Conservation (phyloP, 2,113 vertebrate genomes). For the Macrotus californicus region DNA sequence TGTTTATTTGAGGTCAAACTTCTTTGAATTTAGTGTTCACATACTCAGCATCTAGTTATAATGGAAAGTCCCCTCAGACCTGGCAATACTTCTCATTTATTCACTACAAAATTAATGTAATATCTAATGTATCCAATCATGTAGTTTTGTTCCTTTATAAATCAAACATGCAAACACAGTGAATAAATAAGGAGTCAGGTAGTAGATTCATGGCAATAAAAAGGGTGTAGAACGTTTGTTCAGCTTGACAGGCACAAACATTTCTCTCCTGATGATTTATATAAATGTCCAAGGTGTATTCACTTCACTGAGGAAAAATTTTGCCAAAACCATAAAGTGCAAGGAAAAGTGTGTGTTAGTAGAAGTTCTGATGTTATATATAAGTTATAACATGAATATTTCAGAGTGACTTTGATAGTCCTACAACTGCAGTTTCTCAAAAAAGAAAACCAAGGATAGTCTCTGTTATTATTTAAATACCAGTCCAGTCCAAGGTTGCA, state of each 20-base stretch:
- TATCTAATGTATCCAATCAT: slow-evolving; percentile 48
- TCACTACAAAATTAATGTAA: slow-evolving; percentile 7
- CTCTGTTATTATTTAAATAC: slow-evolving; percentile 52
- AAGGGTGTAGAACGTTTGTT: slow-evolving; percentile 61
- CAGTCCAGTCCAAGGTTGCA: slow-evolving; percentile 37
- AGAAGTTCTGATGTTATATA: slow-evolving; percentile 48
- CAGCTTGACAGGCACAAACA: slow-evolving; percentile 64
- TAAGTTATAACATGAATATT: slow-evolving; percentile 66
- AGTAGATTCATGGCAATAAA: slow-evolving; percentile 58
- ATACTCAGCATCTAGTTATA: background rate
- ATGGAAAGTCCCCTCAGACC: background rate
- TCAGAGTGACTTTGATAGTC: slow-evolving; percentile 64
- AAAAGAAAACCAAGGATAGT: slow-evolving; percentile 17
- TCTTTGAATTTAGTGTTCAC: background rate
- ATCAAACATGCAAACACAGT: slow-evolving; percentile 62
- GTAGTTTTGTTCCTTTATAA: slow-evolving; percentile 48
- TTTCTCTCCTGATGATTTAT: slow-evolving; percentile 66
- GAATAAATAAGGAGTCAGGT: slow-evolving; percentile 61
- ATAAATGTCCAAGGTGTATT: slow-evolving; percentile 59
- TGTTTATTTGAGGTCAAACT: background rate
- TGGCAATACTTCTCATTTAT: background rate
- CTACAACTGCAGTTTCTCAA: slow-evolving; percentile 49
- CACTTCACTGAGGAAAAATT: slow-evolving; percentile 47
- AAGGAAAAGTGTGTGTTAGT: slow-evolving; percentile 43
- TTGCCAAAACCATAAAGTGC: slow-evolving; percentile 42